These are phyloP conservation scores for Periophthalmus modestus DNA, from an alignment of 2,113 vertebrate species.

Conservation along the genomic window DNA sequence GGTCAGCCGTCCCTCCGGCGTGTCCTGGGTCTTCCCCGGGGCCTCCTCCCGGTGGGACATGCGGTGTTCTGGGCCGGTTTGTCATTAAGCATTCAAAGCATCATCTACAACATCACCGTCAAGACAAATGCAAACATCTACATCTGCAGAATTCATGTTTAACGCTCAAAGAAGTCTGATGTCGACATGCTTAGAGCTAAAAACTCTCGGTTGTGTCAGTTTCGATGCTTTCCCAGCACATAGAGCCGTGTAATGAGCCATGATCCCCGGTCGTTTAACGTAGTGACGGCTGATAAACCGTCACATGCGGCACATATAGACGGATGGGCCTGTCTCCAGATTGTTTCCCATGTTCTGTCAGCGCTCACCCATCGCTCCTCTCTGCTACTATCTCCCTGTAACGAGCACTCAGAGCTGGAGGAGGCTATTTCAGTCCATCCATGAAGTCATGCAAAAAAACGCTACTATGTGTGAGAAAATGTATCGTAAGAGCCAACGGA, in stretches of 20 bases:
- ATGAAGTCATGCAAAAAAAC: background rate
- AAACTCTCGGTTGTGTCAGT: too few relatives aligned
- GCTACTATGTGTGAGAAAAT: background rate
- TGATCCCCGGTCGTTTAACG: conserved; percentile 24
- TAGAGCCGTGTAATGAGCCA: conserved; percentile 25
- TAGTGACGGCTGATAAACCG: conserved; percentile 12
- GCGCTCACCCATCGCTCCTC: conserved; percentile 10
- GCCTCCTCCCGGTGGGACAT: too few relatives aligned
- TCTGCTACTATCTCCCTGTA: conserved; percentile 23
- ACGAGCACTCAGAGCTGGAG: background rate
- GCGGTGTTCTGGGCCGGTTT: too few relatives aligned
- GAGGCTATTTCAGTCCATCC: background rate
- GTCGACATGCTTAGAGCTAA: too few relatives aligned
- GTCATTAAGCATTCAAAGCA: too few relatives aligned
- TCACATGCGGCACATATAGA: conserved; percentile 7
- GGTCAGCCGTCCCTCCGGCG: too few relatives aligned
- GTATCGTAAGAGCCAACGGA: background rate
- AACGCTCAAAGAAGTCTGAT: too few relatives aligned
- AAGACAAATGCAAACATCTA: too few relatives aligned
- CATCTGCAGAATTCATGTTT: too few relatives aligned
- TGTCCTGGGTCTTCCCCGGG: too few relatives aligned
- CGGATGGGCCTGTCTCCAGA: conserved; percentile 18
- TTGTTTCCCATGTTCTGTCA: conserved; percentile 25
- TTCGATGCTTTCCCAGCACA: conserved; percentile 2
- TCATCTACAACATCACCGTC: too few relatives aligned